Evolutionary conservation across 2,797 vertebrate genomes (phyloP), one percentile per base, ranked within the genome.

Genomic region (Pipistrellus pygmaeus): DNA sequence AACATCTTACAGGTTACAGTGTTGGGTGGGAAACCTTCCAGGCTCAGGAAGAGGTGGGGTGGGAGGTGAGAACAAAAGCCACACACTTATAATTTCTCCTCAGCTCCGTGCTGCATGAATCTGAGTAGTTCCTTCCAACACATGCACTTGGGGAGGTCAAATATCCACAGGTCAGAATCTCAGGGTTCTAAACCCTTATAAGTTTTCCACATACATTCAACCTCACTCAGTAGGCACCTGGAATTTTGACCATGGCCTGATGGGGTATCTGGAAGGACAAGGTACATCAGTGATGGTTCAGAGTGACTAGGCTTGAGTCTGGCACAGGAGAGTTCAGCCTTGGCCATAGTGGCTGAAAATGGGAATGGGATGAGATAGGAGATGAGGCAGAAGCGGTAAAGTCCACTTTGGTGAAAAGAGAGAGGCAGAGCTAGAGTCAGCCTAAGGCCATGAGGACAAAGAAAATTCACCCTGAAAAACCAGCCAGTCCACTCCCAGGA

Each of bases 391-490:
- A 69, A 12, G 20, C 94, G 32, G 68, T 20, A 13, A 69, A 68
- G 55, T 69, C 30, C 41, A 25, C 48, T 90, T 77, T 30, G 6
- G n/a, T 32, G 21, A 92, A 23, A 15, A 92, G 7, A 80, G 46
- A 85, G 66, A 64, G 32, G 17, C 85, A 93, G 55, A 66, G 53
- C 30, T n/a, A 64, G 72, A 84, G 72, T 69, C 55, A 87, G 51
- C 46, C 41, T 17, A 69, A 94, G 27, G 68, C 81, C 78, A 89
- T 8, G 57, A 93, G 32, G 32, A 95, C 95, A 93, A 91, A 95
- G 84, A 92, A 82, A 83, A 94, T 77, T 87, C 88, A 87, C 77
- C 77, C 94, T 88, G 85, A 94, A 94, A 90, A 89, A 41, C 86
- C 48, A n/a, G 44, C 55, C 76, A 71, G 48, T n/a, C 3, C 11